These are phyloP conservation scores for Apis cerana DNA, from an alignment of 1,140 invertebrate genomes.

Conservation along the genomic window DNA sequence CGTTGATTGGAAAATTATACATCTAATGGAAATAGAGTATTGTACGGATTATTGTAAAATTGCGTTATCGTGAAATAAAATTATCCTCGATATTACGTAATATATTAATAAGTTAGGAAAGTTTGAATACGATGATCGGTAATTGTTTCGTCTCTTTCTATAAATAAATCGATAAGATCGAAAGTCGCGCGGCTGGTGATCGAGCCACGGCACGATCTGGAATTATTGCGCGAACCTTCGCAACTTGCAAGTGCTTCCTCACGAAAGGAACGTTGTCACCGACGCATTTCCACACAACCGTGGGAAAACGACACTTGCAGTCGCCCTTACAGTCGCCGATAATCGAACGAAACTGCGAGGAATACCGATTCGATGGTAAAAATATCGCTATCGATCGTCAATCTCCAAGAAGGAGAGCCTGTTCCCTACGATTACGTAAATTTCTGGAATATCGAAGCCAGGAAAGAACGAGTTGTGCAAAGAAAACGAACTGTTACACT, in stretches of 20 bases:
- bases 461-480: not conserved
- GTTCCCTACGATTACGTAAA: slow-evolving; percentile 11
- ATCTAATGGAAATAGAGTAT: not conserved
- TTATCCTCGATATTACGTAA: no score
- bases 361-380: slow-evolving; percentile 50
- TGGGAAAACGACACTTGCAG: slow-evolving; percentile 53
- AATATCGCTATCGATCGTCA: slow-evolving; percentile 9
- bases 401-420: slow-evolving; percentile 31
- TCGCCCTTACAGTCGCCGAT: slow-evolving; percentile 37
- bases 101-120: no score
- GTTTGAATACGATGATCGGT: no score
- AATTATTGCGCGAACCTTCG: slow-evolving; percentile 34
- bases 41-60: not conserved
- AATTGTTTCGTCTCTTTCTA: no score
- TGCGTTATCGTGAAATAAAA: no score
- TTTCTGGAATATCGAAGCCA: not conserved
- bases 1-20: not conserved
- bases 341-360: slow-evolving; percentile 57
- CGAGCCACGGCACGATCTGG: not conserved
- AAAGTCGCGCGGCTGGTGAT: not conserved
- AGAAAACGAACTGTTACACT: not conserved
- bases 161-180: no score
- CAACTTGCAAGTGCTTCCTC: slow-evolving; percentile 36
- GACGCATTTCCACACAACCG: slow-evolving; percentile 40
- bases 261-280: slow-evolving; percentile 55